phyloP scores from a whole-genome alignment of 2,113 vertebrate genomes.

The Lynx canadensis region DNA sequence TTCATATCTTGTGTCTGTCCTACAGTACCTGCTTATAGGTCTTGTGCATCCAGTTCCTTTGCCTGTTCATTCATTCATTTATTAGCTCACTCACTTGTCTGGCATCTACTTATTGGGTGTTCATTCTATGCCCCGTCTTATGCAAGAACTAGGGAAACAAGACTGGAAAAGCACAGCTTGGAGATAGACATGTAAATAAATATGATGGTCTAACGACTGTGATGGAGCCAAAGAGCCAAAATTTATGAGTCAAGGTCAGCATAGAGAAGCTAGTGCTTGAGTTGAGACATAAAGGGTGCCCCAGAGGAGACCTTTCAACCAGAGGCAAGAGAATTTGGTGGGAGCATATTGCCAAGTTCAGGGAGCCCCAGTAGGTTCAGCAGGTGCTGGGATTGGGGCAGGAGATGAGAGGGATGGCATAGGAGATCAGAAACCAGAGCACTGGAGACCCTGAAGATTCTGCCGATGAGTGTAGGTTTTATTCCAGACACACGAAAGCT shows the following conservation, averaged over 20 bases:
- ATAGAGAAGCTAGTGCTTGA: neutral
- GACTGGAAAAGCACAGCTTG: neutral
- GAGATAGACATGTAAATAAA: neutral
- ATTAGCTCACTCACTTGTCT: neutral
- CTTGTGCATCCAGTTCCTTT: neutral
- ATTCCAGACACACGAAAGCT: neutral
- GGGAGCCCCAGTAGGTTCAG: neutral
- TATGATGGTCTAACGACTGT: neutral
- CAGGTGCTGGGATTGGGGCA: neutral
- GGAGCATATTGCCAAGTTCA: neutral
- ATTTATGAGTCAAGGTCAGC: neutral
- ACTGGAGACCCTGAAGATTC: neutral
- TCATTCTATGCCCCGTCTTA: neutral
- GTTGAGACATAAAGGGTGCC: neutral
- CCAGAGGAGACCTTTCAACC: neutral
- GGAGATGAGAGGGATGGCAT: neutral
- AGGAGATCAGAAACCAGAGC: neutral
- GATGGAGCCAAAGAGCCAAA: neutral
- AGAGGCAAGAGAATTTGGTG: neutral
- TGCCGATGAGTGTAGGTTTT: neutral
- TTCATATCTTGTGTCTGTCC: neutral
- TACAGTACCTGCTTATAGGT: neutral
- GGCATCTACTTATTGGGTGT: neutral
- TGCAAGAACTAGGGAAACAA: neutral
- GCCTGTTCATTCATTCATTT: neutral